Conservation (phyloP, 2,888 invertebrate genomes). For the Choreutis nemorana region DNA sequence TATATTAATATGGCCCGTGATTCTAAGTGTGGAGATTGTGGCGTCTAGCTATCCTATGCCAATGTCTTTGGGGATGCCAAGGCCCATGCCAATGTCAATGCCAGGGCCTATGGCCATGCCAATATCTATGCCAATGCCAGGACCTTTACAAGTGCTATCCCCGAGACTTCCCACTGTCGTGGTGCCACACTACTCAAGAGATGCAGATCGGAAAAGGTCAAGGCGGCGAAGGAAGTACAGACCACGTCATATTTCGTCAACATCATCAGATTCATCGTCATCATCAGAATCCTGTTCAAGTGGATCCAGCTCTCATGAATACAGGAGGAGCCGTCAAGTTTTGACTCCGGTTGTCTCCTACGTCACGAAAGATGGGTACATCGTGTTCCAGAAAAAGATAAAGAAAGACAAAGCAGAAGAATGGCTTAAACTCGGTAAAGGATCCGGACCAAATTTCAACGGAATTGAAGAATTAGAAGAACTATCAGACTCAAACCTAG, state of each 20-base stretch:
- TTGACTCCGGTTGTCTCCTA: slow-evolving; percentile 51
- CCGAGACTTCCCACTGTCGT: slow-evolving; percentile 37
- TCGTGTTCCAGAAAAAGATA: slow-evolving; percentile 48
- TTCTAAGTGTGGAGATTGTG: slow-evolving; percentile 1
- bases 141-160: slow-evolving; percentile 9
- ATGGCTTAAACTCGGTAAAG: slow-evolving; percentile 32
- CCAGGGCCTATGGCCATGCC: slow-evolving; percentile 10
- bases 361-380: slow-evolving; percentile 43
- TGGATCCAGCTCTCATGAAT: slow-evolving; percentile 6
- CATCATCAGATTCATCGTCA: slow-evolving; percentile 12
- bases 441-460: no score
- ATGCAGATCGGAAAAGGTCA: slow-evolving; percentile 15
- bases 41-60: slow-evolving; percentile 13
- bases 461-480: slow-evolving; percentile 8
- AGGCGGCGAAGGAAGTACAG: slow-evolving; percentile 13
- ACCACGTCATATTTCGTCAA: no score
- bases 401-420: slow-evolving; percentile 41
- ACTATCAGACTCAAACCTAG: slow-evolving; percentile 12
- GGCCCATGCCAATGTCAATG: slow-evolving; percentile 18
- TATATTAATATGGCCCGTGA: background rate
- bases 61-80: slow-evolving; percentile 13
- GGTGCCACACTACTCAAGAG: slow-evolving; percentile 38
- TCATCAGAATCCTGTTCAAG: slow-evolving; percentile 13
- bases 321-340: slow-evolving; percentile 20
- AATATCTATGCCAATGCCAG: slow-evolving; percentile 1